Evolutionary conservation across 2,113 vertebrate genomes (phyloP).

Genomic region (Suncus etruscus): DNA sequence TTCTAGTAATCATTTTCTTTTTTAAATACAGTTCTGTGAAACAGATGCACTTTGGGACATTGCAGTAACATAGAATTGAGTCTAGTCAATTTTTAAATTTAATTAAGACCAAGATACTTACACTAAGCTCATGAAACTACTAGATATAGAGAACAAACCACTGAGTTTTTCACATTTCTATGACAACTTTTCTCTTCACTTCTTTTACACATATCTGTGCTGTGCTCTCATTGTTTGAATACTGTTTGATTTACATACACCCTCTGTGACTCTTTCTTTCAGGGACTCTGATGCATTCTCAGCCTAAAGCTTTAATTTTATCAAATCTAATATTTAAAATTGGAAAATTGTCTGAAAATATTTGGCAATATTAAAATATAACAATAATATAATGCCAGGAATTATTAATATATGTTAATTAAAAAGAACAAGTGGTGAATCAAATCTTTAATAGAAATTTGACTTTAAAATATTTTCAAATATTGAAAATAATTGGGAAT

Average conservation of each 20-base stretch:
- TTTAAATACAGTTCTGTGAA: not conserved
- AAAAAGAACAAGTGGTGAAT: rapidly evolving
- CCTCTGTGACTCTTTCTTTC: not conserved
- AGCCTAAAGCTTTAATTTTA: not conserved
- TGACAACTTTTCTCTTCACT: not conserved
- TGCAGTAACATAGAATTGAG: not conserved
- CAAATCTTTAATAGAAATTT: not conserved
- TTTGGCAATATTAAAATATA: not conserved
- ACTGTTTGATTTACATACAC: not conserved
- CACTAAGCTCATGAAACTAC: not conserved
- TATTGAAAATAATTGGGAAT: not conserved
- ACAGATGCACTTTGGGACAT: not conserved
- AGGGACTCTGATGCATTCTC: not conserved
- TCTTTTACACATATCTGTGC: rapidly evolving
- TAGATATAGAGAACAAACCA: not conserved
- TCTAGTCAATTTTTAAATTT: not conserved
- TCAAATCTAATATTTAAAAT: not conserved
- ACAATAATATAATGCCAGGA: not conserved
- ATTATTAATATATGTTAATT: not conserved
- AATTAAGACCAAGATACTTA: not conserved
- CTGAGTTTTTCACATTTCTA: not conserved
- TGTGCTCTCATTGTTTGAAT: not conserved
- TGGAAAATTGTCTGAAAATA: not conserved
- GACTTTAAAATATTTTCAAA: too few relatives aligned
- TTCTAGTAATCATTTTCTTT: not conserved